Percentiles rank a stretch among this genome's conserved stretches.
Conservation (phyloP, 2,797 vertebrate genomes). For the Remorina albescens region DNA sequence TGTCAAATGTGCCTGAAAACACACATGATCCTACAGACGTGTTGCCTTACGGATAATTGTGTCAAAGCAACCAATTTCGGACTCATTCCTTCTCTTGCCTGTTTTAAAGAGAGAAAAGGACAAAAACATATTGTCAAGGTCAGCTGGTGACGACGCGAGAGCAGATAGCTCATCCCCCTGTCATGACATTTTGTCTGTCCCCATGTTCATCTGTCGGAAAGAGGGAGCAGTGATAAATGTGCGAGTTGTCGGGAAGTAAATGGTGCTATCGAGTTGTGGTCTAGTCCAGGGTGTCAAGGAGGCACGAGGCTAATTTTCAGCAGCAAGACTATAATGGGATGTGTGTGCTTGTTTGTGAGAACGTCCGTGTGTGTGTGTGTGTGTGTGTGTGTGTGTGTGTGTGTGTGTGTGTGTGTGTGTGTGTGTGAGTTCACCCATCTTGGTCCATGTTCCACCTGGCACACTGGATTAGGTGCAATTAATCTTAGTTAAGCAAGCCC, state of each 20-base stretch:
- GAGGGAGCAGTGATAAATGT: constrained; percentile 77
- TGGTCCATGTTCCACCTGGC: constrained; percentile 80
- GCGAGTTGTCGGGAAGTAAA: constrained; percentile 74
- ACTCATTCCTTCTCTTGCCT: background rate
- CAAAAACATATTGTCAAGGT: constrained; percentile 55
- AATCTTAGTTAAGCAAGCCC: constrained; percentile 86
- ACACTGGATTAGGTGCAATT: constrained; percentile 85
- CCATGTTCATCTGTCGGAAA: constrained; percentile 48
- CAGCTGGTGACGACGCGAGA: constrained; percentile 56
- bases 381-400: constrained; percentile 62
- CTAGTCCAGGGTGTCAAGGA: constrained; percentile 69
- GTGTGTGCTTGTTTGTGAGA: constrained; percentile 66
- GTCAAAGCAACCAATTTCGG: constrained; percentile 13
- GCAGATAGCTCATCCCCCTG: constrained; percentile 54
- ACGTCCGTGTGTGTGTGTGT: constrained; percentile 59
- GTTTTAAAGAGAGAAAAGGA: constrained; percentile 37
- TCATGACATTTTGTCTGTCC: constrained; percentile 52
- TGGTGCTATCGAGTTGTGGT: constrained; percentile 77
- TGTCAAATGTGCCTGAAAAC: background rate
- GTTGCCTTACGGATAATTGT: background rate
- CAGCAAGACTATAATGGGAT: constrained; percentile 74
- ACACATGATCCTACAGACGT: background rate
- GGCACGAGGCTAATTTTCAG: constrained; percentile 76
- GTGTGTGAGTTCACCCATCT: constrained; percentile 48
- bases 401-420: constrained; percentile 59